Evolutionary conservation across 1,140 invertebrate genomes (phyloP), one percentile per base, ranked within the genome.

Genomic region (Drosophila ananassae): DNA sequence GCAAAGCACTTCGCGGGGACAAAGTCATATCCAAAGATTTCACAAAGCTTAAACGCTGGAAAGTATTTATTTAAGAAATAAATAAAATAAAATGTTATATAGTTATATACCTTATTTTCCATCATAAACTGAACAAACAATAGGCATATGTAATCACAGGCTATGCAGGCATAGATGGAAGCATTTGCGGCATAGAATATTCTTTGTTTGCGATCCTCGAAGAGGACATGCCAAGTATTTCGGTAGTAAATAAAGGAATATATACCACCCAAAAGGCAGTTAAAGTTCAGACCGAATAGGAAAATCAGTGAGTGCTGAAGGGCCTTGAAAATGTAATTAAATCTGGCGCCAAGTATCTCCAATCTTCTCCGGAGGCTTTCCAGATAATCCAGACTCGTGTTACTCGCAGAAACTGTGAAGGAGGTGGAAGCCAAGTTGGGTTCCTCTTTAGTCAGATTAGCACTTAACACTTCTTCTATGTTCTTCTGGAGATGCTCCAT

Each of bases 141-240:
- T 2, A 91, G 22, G 25, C 79, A 73, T 0, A 56, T 2, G 51
- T 91, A 91, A 55, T 91, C 90, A 32, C 77, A 77, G 3, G 60
- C 57, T 17, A 91, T 91, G 25, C 78, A 89, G 34, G 87, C 80
- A 39, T 74, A 91, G 41, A 91, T 91, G 13, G 47, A 76, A 0
- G 52, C 54, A 56, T 89, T 91, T n/a, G 59, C 68, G 1, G 90
- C 90, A 56, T 90, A 89, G 51, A 91, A 91, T 53, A 91, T 51
- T 37, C 85, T 57, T 8, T 51, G 66, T 34, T 68, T 67, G 17
- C 74, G 73, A 3, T 68, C 67, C 0, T 64, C 64, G 24, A 91
- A 90, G 13, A 91, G 34, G 2, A 89, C 34, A 37, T 90, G 47
- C 90, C 90, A 91, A 13, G 47, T 73, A 12, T 67, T 73, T 28